Base-by-base conservation (phyloP, 2,888 invertebrate genomes). In the Cerastis leucographa region DNA sequence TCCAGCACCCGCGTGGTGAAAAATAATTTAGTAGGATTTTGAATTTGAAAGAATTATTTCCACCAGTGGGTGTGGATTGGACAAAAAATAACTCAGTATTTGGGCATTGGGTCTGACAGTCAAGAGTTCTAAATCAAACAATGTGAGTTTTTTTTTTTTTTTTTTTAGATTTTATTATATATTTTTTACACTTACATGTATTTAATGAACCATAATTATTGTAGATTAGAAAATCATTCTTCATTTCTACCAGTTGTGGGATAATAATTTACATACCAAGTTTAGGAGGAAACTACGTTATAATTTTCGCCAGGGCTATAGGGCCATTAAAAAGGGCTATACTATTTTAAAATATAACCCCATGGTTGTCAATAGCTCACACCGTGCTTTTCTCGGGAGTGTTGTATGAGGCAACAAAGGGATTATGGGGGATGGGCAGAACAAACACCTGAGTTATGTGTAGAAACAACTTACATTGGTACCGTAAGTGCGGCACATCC, bases 321-420 rank as follows among this genome's bases (percentile, higher is more conserved):
- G n/a, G n/a, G n/a, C n/a, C n/a, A n/a, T n/a, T n/a, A n/a, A n/a
- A n/a, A n/a, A n/a, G 14, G n/a, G n/a, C n/a, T n/a, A 42, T n/a
- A 42, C 1, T n/a, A 12, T 64, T 64, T 64, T 64, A 61, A 59
- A n/a, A 40, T 69, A n/a, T 25, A 25, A 40, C 64, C 78, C 59
- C 19, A 65, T 65, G 29, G 83, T 56, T 51, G 69, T 83, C 78
- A 65, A 69, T 83, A 80, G 42, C 42, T 69, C 40, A 65, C 35
- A 22, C 67, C 42, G 19, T 80, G 44, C 17, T 65, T 59, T 69
- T 22, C 71, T 83, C 44, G 17, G 19, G 84, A 83, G 83, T 59
- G 46, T 66, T 70, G 59, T 79, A 17, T 42, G 40, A 19, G 46
- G n/a, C 40, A 35, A 65, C 65, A 51, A 46, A 59, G 44, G 83